phyloP scores from a whole-genome alignment of 2,113 vertebrate species.

The Symphodus melops region DNA sequence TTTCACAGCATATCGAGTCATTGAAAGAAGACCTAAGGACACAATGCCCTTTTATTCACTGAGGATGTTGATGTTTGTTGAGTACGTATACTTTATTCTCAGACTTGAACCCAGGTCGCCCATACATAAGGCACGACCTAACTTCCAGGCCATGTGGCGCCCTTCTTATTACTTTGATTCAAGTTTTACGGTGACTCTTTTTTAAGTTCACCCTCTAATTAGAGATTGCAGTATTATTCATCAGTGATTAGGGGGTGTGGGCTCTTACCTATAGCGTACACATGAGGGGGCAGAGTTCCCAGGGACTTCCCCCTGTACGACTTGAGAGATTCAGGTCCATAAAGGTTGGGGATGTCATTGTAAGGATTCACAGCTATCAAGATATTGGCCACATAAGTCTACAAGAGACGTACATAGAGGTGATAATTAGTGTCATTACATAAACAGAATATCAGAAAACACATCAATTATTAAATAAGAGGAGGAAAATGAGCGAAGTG shows the following conservation, averaged over 20 bases:
- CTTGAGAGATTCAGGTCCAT: constrained; percentile 91
- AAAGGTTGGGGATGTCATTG: constrained; percentile 95
- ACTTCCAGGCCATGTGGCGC: no score
- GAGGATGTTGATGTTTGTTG: no score
- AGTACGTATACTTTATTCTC: no score
- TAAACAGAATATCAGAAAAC: neutral
- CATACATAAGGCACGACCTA: no score
- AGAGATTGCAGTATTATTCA: neutral
- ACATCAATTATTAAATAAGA: constrained; percentile 24
- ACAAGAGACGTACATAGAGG: constrained; percentile 48
- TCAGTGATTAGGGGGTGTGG: neutral
- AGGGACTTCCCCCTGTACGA: constrained; percentile 93
- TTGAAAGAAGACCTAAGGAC: no score
- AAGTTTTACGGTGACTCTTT: no score
- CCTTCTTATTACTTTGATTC: no score
- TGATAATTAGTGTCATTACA: constrained; percentile 1
- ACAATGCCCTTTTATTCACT: no score
- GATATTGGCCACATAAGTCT: constrained; percentile 99
- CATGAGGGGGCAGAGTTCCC: constrained; percentile 94
- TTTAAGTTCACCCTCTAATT: no score
- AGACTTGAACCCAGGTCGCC: no score
- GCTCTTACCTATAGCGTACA: constrained; percentile 93
- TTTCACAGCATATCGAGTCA: no score
- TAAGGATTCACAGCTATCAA: constrained; percentile 99
- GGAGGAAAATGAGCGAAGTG: constrained; percentile 14